Conservation (phyloP, 2,113 vertebrate genomes). For the Rallus limicola region DNA sequence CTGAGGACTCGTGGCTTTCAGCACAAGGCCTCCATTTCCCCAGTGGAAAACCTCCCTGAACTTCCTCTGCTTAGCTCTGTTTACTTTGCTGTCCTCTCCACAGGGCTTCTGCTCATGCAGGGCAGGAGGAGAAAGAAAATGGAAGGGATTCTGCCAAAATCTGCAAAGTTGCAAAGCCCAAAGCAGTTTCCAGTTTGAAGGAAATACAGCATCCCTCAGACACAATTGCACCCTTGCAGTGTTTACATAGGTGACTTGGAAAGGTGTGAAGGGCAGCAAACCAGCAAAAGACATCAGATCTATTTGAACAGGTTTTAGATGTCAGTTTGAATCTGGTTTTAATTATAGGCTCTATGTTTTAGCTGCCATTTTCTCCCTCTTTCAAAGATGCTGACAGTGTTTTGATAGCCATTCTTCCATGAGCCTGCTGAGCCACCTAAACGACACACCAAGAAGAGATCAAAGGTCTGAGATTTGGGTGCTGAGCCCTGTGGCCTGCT, state of each 20-base stretch:
- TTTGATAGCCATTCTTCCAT: neutral
- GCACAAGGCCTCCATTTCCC: neutral
- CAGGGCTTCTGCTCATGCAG: neutral
- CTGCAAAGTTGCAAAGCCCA: neutral
- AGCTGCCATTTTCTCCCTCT: neutral
- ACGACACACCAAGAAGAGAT: neutral
- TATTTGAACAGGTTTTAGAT: neutral
- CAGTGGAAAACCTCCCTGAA: neutral
- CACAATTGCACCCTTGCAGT: neutral
- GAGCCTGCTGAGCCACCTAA: neutral
- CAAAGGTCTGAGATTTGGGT: neutral
- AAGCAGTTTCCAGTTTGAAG: neutral
- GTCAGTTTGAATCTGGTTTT: neutral
- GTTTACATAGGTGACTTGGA: fast-evolving
- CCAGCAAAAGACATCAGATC: neutral
- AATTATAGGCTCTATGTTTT: neutral
- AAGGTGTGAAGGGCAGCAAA: neutral
- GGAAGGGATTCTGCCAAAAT: neutral
- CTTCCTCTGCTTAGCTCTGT: neutral
- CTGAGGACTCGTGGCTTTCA: conserved; percentile 2
- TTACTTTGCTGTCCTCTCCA: conserved; percentile 11
- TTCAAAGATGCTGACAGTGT: neutral
- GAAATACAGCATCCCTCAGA: neutral
- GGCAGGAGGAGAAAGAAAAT: neutral
- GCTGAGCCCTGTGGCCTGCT: neutral